Base-by-base conservation (phyloP, 2,113 vertebrate species). In the Esox niger region DNA sequence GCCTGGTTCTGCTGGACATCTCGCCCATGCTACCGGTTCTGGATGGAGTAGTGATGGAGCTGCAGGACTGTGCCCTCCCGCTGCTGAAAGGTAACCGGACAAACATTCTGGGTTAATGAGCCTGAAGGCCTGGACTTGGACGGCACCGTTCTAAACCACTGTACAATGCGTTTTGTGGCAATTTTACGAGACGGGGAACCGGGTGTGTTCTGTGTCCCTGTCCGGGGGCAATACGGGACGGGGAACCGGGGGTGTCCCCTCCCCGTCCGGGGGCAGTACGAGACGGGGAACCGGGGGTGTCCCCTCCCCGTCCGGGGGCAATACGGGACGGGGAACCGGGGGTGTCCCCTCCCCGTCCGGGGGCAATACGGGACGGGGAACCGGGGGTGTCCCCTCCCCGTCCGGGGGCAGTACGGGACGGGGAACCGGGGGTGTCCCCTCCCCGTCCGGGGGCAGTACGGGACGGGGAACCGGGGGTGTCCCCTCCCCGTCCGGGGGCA, bases 11-110 rank as follows among this genome's bases (percentile, higher is more conserved):
- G 27, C 79, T 92, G 27, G 96, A 99, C 82, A 98, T 99, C 86
- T 92, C 95, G n/a, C 95, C 96, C 52, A 98, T 97, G 96, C 91
- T 98, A 92, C 91, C 93, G 0, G 97, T 98, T 1, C 71, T 99
- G 71, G 93, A 96, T 0, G 97, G 97, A 0, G 95, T 99, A 2
- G 91, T 98, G 74, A 98, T 99, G 97, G 97, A 99, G 88, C 91
- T 98, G 73, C 96, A 98, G 88, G 97, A 99, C 83, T 98, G 95
- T 67, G 95, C 96, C 71, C 92, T 97, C 59, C 96, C 96, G 0
- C 92, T 98, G 59, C 89, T 99, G 73, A 94, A 84, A 91, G 95
- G 97, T 98, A 61, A 61, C n/a, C n/a, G n/a, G n/a, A n/a, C n/a
- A n/a, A n/a, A n/a, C n/a, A n/a, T n/a, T n/a, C n/a, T n/a, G n/a